phyloP scores from a whole-genome alignment of 30 jellyfish, hydroid and myxozoan genomes.

The Chironex yamaguchii region DNA sequence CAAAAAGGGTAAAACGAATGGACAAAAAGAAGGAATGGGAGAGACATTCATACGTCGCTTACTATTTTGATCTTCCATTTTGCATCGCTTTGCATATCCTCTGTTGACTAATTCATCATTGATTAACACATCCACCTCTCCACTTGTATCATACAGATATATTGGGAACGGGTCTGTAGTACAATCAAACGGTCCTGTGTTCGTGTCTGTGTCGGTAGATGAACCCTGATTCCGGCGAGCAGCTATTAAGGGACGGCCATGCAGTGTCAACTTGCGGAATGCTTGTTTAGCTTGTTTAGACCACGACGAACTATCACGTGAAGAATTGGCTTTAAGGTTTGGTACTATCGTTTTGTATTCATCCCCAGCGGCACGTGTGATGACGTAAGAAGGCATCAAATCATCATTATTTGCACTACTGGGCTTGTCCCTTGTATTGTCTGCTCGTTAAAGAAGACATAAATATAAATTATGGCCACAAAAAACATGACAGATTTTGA shows the following conservation, averaged over 20 bases:
- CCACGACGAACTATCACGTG: conserved; percentile 8
- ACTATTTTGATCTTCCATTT: too few species aligned
- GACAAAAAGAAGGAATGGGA: too few species aligned
- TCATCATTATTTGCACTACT: too few species aligned
- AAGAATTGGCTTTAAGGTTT: background rate
- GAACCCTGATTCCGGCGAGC: conserved; percentile 53
- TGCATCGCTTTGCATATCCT: background rate
- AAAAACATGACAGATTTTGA: too few species aligned
- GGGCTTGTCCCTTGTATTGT: too few species aligned
- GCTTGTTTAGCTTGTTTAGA: conserved; percentile 24
- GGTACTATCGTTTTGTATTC: conserved; percentile 23
- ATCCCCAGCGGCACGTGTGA: conserved; percentile 72
- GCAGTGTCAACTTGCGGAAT: conserved; percentile 58
- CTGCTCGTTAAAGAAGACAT: too few species aligned
- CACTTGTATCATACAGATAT: conserved; percentile 84
- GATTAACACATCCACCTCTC: conserved; percentile 66
- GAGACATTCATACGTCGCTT: too few species aligned
- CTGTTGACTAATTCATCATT: conserved; percentile 68
- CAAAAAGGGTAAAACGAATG: too few species aligned
- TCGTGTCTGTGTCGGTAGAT: too few species aligned
- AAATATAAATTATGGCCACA: too few species aligned
- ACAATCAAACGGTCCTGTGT: background rate
- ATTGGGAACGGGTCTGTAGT: conserved; percentile 71
- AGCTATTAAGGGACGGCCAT: conserved; percentile 78
- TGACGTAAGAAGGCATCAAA: background rate